A percentile compares a stretch with the other conserved stretches of the same genome.
Evolutionary conservation across 2,797 vertebrate genomes (phyloP).

Genomic region (Margarornis squamiger): DNA sequence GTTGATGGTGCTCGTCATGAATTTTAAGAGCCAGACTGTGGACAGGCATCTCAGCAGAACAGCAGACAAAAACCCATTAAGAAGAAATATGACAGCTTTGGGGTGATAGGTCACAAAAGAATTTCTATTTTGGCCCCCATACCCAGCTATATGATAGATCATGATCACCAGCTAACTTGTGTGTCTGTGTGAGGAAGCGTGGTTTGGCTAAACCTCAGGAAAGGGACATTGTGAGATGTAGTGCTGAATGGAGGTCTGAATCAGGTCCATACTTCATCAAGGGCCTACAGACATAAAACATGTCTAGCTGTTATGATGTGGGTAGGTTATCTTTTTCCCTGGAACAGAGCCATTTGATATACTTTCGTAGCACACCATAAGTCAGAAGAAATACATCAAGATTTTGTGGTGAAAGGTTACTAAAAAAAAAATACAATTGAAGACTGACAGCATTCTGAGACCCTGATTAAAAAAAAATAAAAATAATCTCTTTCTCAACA

Average conservation of each 20-base stretch:
- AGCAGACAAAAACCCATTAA: not conserved
- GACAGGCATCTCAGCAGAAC: not conserved
- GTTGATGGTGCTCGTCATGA: not conserved
- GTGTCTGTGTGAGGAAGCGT: not conserved
- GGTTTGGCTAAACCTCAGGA: not conserved
- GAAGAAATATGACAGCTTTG: not conserved
- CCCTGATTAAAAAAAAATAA: not conserved
- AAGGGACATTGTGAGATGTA: not conserved
- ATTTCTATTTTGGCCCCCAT: not conserved
- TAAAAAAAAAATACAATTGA: not conserved
- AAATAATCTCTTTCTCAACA: not conserved
- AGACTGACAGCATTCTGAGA: not conserved
- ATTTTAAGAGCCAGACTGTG: not conserved
- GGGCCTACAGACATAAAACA: not conserved
- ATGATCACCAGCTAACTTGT: not conserved
- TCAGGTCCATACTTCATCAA: not conserved
- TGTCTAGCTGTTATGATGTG: not conserved
- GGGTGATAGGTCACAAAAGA: not conserved
- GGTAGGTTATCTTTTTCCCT: not conserved
- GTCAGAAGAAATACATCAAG: not conserved
- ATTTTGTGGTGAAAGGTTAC: not conserved
- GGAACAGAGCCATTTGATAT: not conserved
- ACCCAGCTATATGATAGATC: not conserved
- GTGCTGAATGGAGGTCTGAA: not conserved
- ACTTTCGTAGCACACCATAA: not conserved